These are phyloP conservation scores for Tiliacea aurago DNA, from an alignment of 2,888 invertebrate genomes.

Conservation along the genomic window DNA sequence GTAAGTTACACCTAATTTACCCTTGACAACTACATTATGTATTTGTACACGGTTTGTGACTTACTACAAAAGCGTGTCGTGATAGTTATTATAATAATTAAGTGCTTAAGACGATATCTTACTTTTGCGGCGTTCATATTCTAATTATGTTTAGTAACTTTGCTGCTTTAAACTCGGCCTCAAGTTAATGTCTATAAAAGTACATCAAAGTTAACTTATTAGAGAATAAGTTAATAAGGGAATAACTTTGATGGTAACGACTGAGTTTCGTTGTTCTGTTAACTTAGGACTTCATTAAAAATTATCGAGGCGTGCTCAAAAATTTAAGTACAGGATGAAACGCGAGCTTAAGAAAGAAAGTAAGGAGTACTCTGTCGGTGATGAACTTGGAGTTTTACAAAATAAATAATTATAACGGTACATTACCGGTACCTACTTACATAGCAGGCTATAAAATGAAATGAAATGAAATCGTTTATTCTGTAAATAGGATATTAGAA, in stretches of 20 bases:
- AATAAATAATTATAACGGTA: constrained; percentile 42
- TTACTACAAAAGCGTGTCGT: constrained; percentile 26
- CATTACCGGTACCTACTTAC: constrained; percentile 18
- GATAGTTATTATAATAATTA: constrained; percentile 56
- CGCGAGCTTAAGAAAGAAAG: constrained; percentile 43
- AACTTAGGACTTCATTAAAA: constrained; percentile 61
- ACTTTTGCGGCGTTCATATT: constrained; percentile 47
- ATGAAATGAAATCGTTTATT: no score
- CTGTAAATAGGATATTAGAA: no score
- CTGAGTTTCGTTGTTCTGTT: constrained; percentile 59
- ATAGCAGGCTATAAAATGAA: neutral
- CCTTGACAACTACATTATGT: constrained; percentile 36
- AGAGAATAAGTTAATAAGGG: constrained; percentile 63
- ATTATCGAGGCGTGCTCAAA: constrained; percentile 57
- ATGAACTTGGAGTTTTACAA: constrained; percentile 34
- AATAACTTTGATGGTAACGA: constrained; percentile 61
- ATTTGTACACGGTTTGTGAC: constrained; percentile 46
- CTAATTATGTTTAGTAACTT: constrained; percentile 59
- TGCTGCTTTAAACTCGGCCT: constrained; percentile 40
- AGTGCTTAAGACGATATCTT: constrained; percentile 53
- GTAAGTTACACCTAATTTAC: constrained; percentile 37
- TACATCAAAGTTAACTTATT: constrained; percentile 65
- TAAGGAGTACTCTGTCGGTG: constrained; percentile 20
- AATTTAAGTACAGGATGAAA: constrained; percentile 55
- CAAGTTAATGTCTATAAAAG: constrained; percentile 56